These are phyloP conservation scores for Centrocercus urophasianus DNA, from an alignment of 2,113 vertebrate genomes.

Conservation along the genomic window DNA sequence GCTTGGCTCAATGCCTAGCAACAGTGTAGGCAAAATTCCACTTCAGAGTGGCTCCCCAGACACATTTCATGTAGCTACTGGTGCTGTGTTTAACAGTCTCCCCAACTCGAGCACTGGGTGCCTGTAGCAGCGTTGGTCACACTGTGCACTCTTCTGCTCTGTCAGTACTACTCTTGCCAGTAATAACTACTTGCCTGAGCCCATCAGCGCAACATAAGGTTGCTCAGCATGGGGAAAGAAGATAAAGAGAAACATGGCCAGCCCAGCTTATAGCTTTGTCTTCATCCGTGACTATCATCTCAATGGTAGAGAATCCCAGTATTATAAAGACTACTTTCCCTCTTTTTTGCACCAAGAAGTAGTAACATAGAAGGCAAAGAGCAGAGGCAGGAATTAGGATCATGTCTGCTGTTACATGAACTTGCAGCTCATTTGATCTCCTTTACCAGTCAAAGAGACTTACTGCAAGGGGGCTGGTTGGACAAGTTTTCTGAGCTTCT, in stretches of 20 bases:
- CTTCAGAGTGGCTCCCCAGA: constrained; percentile 29
- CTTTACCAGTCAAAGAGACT: not conserved
- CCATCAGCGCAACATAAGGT: not conserved
- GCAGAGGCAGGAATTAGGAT: not conserved
- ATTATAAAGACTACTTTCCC: not conserved
- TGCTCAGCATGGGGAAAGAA: constrained; percentile 1
- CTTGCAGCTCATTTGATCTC: not conserved
- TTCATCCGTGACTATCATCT: not conserved
- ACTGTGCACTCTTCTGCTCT: not conserved
- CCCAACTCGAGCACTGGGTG: not conserved
- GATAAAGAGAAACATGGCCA: not conserved
- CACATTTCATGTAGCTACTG: not conserved
- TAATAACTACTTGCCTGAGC: not conserved
- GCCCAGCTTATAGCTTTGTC: not conserved
- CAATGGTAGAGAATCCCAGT: not conserved
- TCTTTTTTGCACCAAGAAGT: not conserved
- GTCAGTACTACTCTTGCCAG: not conserved
- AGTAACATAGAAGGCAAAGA: not conserved
- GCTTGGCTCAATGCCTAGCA: constrained; percentile 60
- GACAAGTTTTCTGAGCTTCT: not conserved
- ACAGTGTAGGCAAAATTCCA: constrained; percentile 41
- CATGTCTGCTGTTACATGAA: not conserved
- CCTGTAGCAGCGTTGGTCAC: not conserved
- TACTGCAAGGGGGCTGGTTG: not conserved
- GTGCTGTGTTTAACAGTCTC: constrained; percentile 16